Percentiles rank a stretch among this genome's conserved stretches.
phyloP scores from a whole-genome alignment of 2,888 invertebrate genomes.

The Brachyopa scutellaris region DNA sequence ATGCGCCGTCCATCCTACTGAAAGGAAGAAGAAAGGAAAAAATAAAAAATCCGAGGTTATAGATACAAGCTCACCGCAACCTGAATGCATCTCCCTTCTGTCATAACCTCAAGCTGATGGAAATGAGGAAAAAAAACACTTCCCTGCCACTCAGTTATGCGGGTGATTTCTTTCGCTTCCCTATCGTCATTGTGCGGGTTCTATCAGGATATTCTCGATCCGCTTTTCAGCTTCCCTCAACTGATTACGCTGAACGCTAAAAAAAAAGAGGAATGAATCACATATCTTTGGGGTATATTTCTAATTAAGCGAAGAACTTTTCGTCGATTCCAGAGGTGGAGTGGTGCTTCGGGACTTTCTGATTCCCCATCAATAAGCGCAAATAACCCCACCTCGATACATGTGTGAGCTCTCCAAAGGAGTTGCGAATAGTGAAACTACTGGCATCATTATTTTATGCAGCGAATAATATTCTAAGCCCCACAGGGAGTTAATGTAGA shows the following conservation, averaged over 20 bases:
- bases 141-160: slow-evolving; percentile 63
- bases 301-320: slow-evolving; percentile 72
- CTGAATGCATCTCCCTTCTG: slow-evolving; percentile 16
- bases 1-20: no score
- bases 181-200: no score
- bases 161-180: slow-evolving; percentile 69
- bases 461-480: slow-evolving; percentile 1
- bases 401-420: no score
- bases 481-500: slow-evolving; percentile 71
- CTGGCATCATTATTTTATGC: slow-evolving; percentile 66
- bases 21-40: background rate
- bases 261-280: slow-evolving; percentile 41
- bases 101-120: slow-evolving; percentile 28
- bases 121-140: slow-evolving; percentile 41
- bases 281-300: slow-evolving; percentile 69
- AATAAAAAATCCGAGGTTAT: background rate
- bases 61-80: slow-evolving; percentile 26
- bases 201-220: slow-evolving; percentile 18
- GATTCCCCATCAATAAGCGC: slow-evolving; percentile 72
- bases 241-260: slow-evolving; percentile 14
- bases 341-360: slow-evolving; percentile 55
- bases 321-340: slow-evolving; percentile 59
- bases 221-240: slow-evolving; percentile 23
- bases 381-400: no score
- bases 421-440: no score